A percentile compares a stretch with the other conserved stretches of the same genome.
Conservation (phyloP, 2,797 vertebrate species). For the Hippopotamyrus pictus region DNA sequence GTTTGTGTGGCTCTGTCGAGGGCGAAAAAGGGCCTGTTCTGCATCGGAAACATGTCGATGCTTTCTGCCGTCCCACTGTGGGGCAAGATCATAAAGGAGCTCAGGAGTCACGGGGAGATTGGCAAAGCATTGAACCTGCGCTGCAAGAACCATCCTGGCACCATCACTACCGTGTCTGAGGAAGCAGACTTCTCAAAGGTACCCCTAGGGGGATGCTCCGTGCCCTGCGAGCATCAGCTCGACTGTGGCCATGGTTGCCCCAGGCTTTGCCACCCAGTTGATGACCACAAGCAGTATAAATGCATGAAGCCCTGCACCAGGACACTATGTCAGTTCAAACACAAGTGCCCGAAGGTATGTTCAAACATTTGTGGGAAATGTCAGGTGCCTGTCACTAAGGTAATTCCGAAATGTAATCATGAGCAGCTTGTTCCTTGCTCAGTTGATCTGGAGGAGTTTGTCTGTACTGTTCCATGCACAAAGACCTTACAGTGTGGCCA, state of each 20-base stretch:
- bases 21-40: slow-evolving; percentile 39
- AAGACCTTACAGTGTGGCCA: slow-evolving; percentile 34
- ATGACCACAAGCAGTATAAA: slow-evolving; percentile 28
- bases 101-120: slow-evolving; percentile 19
- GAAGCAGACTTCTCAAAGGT: slow-evolving; percentile 29
- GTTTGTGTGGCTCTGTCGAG: slow-evolving; percentile 42
- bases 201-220: slow-evolving; percentile 33
- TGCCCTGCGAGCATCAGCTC: slow-evolving; percentile 31
- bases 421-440: slow-evolving; percentile 33
- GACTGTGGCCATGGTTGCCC: slow-evolving; percentile 34
- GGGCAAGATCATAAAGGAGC: slow-evolving; percentile 25
- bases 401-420: slow-evolving; percentile 34
- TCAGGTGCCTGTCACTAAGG: slow-evolving; percentile 21
- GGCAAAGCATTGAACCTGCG: slow-evolving; percentile 22
- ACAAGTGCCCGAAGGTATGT: slow-evolving; percentile 30
- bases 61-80: slow-evolving; percentile 33
- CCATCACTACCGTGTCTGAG: slow-evolving; percentile 10
- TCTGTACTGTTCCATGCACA: slow-evolving; percentile 28
- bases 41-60: slow-evolving; percentile 35
- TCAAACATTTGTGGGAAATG: slow-evolving; percentile 26
- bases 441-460: background rate
- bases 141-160: slow-evolving; percentile 35
- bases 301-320: slow-evolving; percentile 28
- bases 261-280: slow-evolving; percentile 30
- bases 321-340: slow-evolving; percentile 20